phyloP scores from a whole-genome alignment of 2,888 invertebrate species.

The Cheilosia vernalis region DNA sequence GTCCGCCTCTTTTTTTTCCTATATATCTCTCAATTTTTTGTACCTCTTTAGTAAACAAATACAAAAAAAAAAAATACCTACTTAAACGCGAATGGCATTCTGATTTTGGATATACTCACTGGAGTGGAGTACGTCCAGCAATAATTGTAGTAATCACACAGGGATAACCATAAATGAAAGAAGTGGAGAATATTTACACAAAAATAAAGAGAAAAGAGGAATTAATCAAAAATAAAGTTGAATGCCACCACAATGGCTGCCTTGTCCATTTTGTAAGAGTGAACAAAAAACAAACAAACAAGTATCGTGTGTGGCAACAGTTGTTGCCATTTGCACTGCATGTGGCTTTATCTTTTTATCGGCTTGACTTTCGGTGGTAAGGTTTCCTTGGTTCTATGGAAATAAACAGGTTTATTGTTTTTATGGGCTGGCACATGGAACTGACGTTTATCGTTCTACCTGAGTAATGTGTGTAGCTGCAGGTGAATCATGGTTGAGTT shows the following conservation, averaged over 20 bases:
- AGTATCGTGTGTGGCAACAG: conserved; percentile 38
- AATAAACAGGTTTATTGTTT: conserved; percentile 44
- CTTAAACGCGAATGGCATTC: conserved; percentile 41
- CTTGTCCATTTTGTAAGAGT: conserved; percentile 60
- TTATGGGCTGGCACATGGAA: not conserved
- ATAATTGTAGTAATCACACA: conserved; percentile 67
- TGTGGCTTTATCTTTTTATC: conserved; percentile 35
- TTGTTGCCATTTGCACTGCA: conserved; percentile 28
- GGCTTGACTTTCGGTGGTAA: conserved; percentile 17
- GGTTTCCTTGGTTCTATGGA: not conserved
- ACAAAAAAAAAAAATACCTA: conserved; percentile 6
- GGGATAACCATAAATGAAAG: conserved; percentile 39
- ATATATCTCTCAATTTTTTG: conserved; percentile 42
- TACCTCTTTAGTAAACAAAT: conserved; percentile 48
- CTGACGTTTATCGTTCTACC: conserved; percentile 17
- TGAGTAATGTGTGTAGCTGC: not conserved
- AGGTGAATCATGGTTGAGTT: not conserved
- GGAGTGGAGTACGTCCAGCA: conserved; percentile 28
- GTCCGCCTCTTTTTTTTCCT: conserved; percentile 55
- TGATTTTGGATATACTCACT: conserved; percentile 42
- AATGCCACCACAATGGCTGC: conserved; percentile 73
- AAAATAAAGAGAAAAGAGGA: conserved; percentile 19
- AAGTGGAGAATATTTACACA: conserved; percentile 32
- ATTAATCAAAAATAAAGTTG: conserved; percentile 72
- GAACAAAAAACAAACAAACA: not conserved